Conservation (phyloP, 2,888 invertebrate genomes). For the Drosophila acutilabella region DNA sequence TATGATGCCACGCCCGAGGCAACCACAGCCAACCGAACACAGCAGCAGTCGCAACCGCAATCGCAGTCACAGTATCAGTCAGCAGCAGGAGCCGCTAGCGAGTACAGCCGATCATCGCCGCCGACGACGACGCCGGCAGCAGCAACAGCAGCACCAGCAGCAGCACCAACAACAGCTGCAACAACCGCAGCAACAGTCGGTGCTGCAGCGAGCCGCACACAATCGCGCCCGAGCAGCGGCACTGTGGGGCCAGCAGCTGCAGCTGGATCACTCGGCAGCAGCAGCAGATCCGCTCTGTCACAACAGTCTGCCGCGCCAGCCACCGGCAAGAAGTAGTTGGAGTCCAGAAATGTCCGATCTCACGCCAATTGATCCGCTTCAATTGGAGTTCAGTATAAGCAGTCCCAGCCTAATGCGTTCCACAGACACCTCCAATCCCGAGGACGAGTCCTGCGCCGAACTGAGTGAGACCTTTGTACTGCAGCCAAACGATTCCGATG, state of each 20-base stretch:
- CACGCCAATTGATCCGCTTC: conserved; percentile 75
- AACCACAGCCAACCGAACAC: conserved; percentile 57
- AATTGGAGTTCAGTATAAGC: conserved; percentile 83
- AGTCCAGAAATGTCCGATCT: conserved; percentile 57
- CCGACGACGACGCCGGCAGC: conserved; percentile 61
- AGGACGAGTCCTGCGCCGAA: conserved; percentile 61
- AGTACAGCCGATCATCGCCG: conserved; percentile 62
- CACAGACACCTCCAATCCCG: conserved; percentile 70
- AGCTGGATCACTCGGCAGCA: conserved; percentile 70
- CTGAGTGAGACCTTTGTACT: conserved; percentile 64
- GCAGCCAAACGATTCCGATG: conserved; percentile 44
- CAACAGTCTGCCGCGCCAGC: conserved; percentile 85
- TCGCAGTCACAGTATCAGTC: conserved; percentile 36
- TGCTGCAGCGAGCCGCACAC: conserved; percentile 77
- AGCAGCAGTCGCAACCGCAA: conserved; percentile 23
- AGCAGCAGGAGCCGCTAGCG: conserved; percentile 48
- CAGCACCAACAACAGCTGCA: conserved; percentile 52
- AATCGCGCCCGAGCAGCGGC: conserved; percentile 84
- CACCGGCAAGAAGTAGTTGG: conserved; percentile 83
- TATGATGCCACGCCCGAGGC: conserved; percentile 71
- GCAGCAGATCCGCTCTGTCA: conserved; percentile 82
- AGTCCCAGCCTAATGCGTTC: conserved; percentile 85
- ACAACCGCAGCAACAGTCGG: conserved; percentile 21
- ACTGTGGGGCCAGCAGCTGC: conserved; percentile 83
- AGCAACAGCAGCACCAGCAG: conserved; percentile 46